Evolutionary conservation across 2,797 vertebrate genomes (phyloP), one percentile per base, ranked within the genome.

Genomic region (Prionace glauca): DNA sequence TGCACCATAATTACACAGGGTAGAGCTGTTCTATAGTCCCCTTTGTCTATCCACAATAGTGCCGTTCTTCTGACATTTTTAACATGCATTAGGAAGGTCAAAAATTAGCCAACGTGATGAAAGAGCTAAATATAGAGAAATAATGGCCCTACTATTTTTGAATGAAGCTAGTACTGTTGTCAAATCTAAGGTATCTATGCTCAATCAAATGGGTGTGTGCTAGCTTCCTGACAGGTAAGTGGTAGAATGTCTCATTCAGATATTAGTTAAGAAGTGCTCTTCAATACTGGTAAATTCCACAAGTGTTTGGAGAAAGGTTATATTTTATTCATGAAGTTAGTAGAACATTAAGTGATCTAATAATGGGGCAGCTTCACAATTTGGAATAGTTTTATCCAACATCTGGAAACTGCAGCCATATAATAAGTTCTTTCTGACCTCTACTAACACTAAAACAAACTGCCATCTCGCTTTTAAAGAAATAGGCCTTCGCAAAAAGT

Each of bases 31-130:
- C 93, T 96, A 96, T 97, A 96, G 79, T 16, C 87, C 96, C 96
- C 95, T 96, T 95, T 97, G 96, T 96, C 95, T 96, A 29, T 26
- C 84, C 95, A 97, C 96, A 97, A 96, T 96, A 95, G 95, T 94
- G 96, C 96, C 96, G 96, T 97, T 97, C 96, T 72, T 97, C 97
- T 32, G 24, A 95, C 22, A 65, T 62, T 95, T 96, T 96, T 96
- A 96, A 96, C 65, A n/a, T 90, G 96, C 96, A 96, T 96, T 96
- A 96, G 96, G 95, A 96, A 96, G 97, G 96, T 96, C 95, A 87
- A 96, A 95, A 96, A 96, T 97, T 96, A 96, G 95, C 72, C 79
- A 96, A 95, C 9, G 41, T 0, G 95, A 97, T 96, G 96, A 97
- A 97, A 97, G 84, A 65, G 32, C 95, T 91, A 96, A 96, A 79